Evolutionary conservation across 2,888 invertebrate genomes (phyloP), one percentile per base, ranked within the genome.

Genomic region (Gortyna flavago): DNA sequence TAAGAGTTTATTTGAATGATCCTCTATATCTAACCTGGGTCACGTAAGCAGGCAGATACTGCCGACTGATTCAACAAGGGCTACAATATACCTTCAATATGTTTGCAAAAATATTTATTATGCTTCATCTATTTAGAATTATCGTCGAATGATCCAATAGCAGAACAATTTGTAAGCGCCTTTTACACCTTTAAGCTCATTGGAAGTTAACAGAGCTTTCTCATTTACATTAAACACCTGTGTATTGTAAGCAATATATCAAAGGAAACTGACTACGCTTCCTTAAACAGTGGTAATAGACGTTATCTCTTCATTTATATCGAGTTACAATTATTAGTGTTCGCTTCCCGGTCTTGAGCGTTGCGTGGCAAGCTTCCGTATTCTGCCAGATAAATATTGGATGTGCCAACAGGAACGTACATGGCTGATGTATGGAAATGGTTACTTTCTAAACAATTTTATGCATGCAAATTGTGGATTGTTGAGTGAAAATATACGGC

Each of bases 261-360:
- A 91, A 91, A 89, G 88, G 83, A 85, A 86, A 88, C 86, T 83
- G 87, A 92, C 92, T 92, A 91, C 90, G 93, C 93, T 95, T 95
- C 94, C 95, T 95, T 91, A 92, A 92, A 90, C 93, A 91, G 93
- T 91, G 86, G 93, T 92, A 94, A 94, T 93, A 89, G 93, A 92
- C 92, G 92, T 94, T 95, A 95, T 95, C 95, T 94, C 91, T 93
- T 92, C 92, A 94, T 93, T 94, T 94, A 94, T 94, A 94, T 95
- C 93, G 91, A 93, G 92, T 93, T 94, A 94, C 94, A 94, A 95
- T 94, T 94, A 94, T 95, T 94, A 94, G 92, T 91, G 88, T 90
- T 87, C 81, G 91, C 93, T 95, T 95, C 94, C 95, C 76, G 79
- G 68, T 92, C 87, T 91, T 89, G 88, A 91, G 89, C 90, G 88